Base-by-base conservation (phyloP, 2,113 vertebrate species). In the Myotis brandtii region DNA sequence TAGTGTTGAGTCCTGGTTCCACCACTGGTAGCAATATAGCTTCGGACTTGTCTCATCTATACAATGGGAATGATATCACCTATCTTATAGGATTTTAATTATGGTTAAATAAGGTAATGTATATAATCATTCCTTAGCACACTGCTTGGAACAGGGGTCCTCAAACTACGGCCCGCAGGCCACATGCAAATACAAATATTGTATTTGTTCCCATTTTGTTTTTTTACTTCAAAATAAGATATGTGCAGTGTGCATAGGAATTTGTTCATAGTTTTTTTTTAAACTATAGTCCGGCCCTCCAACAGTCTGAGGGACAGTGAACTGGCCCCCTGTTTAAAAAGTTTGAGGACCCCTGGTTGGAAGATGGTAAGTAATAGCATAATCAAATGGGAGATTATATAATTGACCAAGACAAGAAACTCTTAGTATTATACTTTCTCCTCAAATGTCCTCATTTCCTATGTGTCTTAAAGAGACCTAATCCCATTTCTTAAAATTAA, bases 401-500 rank as follows among this genome's bases (percentile, higher is more conserved):
- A 52, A 52, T 69, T 62, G 37, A 66, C 48, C 66, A 92, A 84
- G 69, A 52, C 59, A 90, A 93, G 48, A 93, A 14, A 67, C 46
- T 83, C 11, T 81, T 40, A 23, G 30, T 69, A 16, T 70, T 82
- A 37, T 16, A 86, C 59, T 95, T 88, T 84, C 67, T 87, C 43
- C 54, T 89, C 43, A 75, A 77, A 77, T 75, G 40, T 79, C 17
- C 70, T 93, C 18, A 16, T 81, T 75, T 46, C 52, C 43, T 54
- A 0, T 67, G 1, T 95, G 30, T 76, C 52, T 62, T 62, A 87
- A 59, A 89, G 34, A 67, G 17, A 48, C 56, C 48, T 89, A 85
- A 80, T 80, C 70, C 21, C 12, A 37, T 80, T 88, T 93, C 64
- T 79, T 93, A 84, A 79, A 91, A 83, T 79, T 70, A 48, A 93